These are phyloP conservation scores for Hippocampus kuda DNA, from an alignment of 2,797 vertebrate species.

Conservation along the genomic window DNA sequence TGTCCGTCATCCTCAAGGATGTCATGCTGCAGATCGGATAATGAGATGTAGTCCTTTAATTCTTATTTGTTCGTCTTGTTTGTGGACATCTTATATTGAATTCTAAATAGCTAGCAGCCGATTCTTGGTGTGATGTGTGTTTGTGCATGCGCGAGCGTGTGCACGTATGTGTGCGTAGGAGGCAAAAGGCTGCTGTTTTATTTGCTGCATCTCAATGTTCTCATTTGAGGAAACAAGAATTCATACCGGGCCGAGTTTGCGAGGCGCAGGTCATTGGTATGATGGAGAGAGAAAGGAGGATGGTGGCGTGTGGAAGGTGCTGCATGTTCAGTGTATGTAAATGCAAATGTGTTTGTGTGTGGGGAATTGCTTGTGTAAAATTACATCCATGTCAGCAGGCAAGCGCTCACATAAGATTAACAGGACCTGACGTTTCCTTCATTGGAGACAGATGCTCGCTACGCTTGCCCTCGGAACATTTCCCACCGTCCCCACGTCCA, in stretches of 20 bases:
- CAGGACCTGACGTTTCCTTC: conserved; percentile 58
- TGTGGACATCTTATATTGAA: conserved; percentile 23
- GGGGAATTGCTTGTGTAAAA: conserved; percentile 44
- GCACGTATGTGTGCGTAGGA: conserved; percentile 9
- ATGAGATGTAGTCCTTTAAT: conserved; percentile 23
- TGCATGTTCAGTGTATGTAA: conserved; percentile 6
- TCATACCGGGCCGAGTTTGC: conserved; percentile 6
- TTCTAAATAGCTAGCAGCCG: conserved; percentile 27
- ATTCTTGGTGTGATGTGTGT: conserved; percentile 5
- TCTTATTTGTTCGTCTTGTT: conserved; percentile 29
- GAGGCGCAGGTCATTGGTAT: conserved; percentile 23
- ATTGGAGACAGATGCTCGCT: conserved; percentile 60
- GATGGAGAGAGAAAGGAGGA: conserved; percentile 8
- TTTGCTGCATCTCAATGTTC: conserved; percentile 33
- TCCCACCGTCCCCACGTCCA: conserved; percentile 22
- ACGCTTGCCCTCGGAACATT: conserved; percentile 47
- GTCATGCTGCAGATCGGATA: conserved; percentile 20
- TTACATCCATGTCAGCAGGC: conserved; percentile 60
- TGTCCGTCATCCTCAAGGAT: conserved; percentile 39
- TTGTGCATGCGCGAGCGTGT: not conserved
- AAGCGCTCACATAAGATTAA: conserved; percentile 63
- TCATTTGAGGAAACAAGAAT: conserved; percentile 30
- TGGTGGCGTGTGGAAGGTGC: not conserved
- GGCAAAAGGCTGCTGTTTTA: conserved; percentile 27
- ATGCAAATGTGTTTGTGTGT: conserved; percentile 16